Base-by-base conservation (phyloP, 1,140 invertebrate genomes). In the Euborellia annulipes region DNA sequence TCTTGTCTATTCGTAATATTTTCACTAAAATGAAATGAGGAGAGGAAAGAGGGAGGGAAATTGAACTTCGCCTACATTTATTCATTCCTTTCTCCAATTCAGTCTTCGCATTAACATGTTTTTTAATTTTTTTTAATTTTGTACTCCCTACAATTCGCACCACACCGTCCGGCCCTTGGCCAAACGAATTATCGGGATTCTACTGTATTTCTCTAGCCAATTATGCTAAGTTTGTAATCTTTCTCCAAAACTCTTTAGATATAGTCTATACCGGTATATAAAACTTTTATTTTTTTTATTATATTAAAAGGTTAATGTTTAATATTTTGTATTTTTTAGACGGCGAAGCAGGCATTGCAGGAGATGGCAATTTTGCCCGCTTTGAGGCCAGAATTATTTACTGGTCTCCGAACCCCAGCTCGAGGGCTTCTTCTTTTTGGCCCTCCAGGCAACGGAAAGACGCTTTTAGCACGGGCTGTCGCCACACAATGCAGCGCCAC, bases 341-440 rank as follows among this genome's bases (percentile, higher is more conserved):
- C 77, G 57, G 94, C 76, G 27, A 98, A 98, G 62, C 89, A 95
- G 67, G 92, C 91, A 0, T 71, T 98, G 7, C 85, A 94, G 63
- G 93, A 98, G 67, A 96, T 97, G 77, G 91, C 97, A 3, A 90
- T 98, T 17, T 70, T 94, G 54, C 94, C 94, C 6, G 85, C 93
- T 18, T 65, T 95, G n/a, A 69, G 93, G 55, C 94, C 94, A 19
- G 92, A 89, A 62, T 68, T 97, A 21, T 98, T 98, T 60, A 95
- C 88, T 9, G 94, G 94, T 18, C 62, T 95, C 13, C 68, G 87
- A 54, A 64, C 68, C 14, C 95, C 95, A 3, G 83, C 92, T 0
- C 81, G 89, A 64, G 95, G 94, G 18, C 63, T 98, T 6, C 66
- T 98, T 1, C 63, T 98, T 0, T 98, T 98, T 69, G 94, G 95